Evolutionary conservation across 2,113 vertebrate genomes (phyloP).

Genomic region (Misgurnus mizolepis): DNA sequence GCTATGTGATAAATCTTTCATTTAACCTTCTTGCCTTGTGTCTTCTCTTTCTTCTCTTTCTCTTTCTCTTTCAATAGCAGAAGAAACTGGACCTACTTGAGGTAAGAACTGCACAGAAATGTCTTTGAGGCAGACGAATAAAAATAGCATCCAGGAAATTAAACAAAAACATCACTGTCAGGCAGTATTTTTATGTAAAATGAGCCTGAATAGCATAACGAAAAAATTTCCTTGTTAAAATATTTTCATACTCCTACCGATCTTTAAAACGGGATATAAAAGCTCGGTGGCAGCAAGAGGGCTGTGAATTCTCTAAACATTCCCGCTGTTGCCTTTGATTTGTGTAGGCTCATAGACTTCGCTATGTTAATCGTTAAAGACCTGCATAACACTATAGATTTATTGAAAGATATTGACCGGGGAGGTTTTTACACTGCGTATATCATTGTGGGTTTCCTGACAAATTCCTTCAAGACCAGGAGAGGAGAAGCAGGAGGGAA

Average conservation of each 20-base stretch:
- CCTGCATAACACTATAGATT: constrained; percentile 60
- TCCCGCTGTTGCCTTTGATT: constrained; percentile 48
- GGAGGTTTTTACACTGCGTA: constrained; percentile 54
- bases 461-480: constrained; percentile 39
- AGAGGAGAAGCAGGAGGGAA: constrained; percentile 34
- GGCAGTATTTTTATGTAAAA: constrained; percentile 32
- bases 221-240: constrained; percentile 42
- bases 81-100: neutral
- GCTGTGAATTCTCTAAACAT: constrained; percentile 31
- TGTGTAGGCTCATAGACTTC: constrained; percentile 51
- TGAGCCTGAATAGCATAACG: neutral
- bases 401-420: constrained; percentile 59
- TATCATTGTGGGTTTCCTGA: constrained; percentile 42
- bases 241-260: constrained; percentile 45
- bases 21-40: constrained; percentile 59
- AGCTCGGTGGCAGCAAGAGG: neutral
- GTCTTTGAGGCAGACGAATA: neutral
- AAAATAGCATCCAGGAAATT: constrained; percentile 48
- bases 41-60: constrained; percentile 54
- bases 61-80: constrained; percentile 33
- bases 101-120: neutral
- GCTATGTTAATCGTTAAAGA: constrained; percentile 54
- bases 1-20: constrained; percentile 71
- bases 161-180: constrained; percentile 43
- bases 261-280: constrained; percentile 17